Evolutionary conservation across 2,888 invertebrate genomes (phyloP).

Genomic region (Eumacrocentrus americanus): DNA sequence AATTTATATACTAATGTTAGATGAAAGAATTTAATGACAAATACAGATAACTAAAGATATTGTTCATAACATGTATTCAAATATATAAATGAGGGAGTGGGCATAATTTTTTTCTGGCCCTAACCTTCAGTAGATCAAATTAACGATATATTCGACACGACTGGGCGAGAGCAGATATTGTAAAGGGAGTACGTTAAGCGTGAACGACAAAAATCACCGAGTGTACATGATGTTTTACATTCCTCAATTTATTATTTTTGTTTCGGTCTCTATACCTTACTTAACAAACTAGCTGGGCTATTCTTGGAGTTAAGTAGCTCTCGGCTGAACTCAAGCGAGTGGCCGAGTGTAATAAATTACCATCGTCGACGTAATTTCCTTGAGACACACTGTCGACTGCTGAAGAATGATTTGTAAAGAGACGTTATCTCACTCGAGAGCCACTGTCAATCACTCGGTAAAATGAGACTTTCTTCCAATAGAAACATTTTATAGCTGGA

Average conservation of each 20-base stretch:
- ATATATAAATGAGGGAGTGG: neutral
- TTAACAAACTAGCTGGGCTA: too few relatives aligned
- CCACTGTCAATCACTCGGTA: neutral
- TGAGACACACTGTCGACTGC: neutral
- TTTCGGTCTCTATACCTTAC: too few relatives aligned
- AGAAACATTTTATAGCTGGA: neutral
- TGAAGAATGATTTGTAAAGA: neutral
- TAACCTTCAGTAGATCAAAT: conserved; percentile 7
- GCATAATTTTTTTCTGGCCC: conserved; percentile 9
- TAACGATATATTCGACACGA: conserved; percentile 21
- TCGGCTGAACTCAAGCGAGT: neutral
- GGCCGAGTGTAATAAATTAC: neutral
- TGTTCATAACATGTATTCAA: too few relatives aligned
- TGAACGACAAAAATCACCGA: conserved; percentile 7
- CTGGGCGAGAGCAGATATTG: conserved; percentile 16
- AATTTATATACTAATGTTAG: too few relatives aligned
- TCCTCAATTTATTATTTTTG: too few relatives aligned
- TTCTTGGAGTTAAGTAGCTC: too few relatives aligned
- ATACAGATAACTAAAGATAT: too few relatives aligned
- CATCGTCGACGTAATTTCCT: conserved; percentile 3
- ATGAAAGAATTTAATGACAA: too few relatives aligned
- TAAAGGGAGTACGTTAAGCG: conserved; percentile 2
- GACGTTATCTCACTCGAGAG: neutral
- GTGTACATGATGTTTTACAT: too few relatives aligned
- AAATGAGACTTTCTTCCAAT: neutral